These are phyloP conservation scores for Cliona cf. orientalis DNA, from an alignment of 37 sponge, comb jelly and placozoan species.

Conservation along the genomic window DNA sequence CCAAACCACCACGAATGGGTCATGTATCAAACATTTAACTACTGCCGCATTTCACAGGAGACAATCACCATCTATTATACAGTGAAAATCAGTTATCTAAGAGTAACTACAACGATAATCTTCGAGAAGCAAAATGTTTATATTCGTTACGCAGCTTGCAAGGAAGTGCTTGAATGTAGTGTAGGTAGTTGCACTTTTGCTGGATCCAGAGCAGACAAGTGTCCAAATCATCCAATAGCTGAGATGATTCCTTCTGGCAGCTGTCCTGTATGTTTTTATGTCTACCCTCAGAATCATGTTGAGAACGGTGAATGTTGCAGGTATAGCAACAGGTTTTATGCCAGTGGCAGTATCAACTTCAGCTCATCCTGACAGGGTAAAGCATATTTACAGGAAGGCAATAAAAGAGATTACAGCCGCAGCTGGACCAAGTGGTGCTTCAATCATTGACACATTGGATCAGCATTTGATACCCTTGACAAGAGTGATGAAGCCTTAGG, in stretches of 20 bases:
- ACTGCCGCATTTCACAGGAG: conserved; percentile 8
- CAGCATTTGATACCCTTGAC: background rate
- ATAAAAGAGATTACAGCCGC: background rate
- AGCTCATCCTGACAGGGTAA: conserved; percentile 17
- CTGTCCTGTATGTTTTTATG: conserved; percentile 4
- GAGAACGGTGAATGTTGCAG: conserved; percentile 7
- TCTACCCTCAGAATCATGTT: background rate
- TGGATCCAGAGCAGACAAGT: background rate
- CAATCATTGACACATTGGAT: conserved; percentile 4
- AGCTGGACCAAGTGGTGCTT: conserved; percentile 4
- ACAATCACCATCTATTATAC: background rate
- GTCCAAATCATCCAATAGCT: conserved; percentile 4
- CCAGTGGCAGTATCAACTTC: conserved; percentile 8
- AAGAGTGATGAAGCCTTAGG: conserved; percentile 8
- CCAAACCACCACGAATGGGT: conserved; percentile 8
- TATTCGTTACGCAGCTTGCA: conserved; percentile 1
- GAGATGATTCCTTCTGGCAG: background rate
- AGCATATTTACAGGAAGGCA: conserved; percentile 6
- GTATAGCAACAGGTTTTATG: conserved; percentile 14
- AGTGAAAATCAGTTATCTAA: conserved; percentile 4
- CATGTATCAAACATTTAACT: background rate
- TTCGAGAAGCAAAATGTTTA: background rate
- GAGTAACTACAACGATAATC: conserved; percentile 1
- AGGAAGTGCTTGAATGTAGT: background rate
- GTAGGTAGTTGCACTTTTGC: background rate